These are phyloP conservation scores for Nysson spinosus DNA, from an alignment of 2,888 invertebrate species.

Conservation along the genomic window DNA sequence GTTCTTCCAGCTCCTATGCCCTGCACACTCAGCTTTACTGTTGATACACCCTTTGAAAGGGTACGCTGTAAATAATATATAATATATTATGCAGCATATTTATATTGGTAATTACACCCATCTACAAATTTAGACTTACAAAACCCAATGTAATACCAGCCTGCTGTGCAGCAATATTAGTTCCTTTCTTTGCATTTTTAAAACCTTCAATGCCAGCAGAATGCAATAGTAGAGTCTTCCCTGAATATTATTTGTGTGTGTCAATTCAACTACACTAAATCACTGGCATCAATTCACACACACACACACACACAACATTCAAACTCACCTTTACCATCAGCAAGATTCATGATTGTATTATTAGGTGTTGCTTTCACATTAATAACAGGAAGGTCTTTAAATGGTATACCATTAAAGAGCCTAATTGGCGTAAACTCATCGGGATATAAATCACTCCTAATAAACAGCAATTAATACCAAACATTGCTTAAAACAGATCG, in stretches of 20 bases:
- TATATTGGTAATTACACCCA: not conserved
- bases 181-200: slow-evolving; percentile 96
- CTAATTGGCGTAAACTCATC: slow-evolving; percentile 84
- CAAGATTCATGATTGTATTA: slow-evolving; percentile 90
- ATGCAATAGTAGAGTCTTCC: not conserved
- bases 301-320: not conserved
- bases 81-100: slow-evolving; percentile 3
- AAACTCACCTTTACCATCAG: slow-evolving; percentile 83
- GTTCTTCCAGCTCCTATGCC: slow-evolving; percentile 94
- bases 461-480: slow-evolving; percentile 62
- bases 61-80: slow-evolving; percentile 26
- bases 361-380: slow-evolving; percentile 90
- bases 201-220: slow-evolving; percentile 92
- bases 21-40: slow-evolving; percentile 86
- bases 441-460: slow-evolving; percentile 85
- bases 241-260: slow-evolving; percentile 23
- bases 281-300: no score
- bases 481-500: no score
- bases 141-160: slow-evolving; percentile 89
- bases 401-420: slow-evolving; percentile 87
- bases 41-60: slow-evolving; percentile 87
- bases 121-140: slow-evolving; percentile 79
- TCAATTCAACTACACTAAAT: no score
- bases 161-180: slow-evolving; percentile 97
- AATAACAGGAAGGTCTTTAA: slow-evolving; percentile 88